Evolutionary conservation across 2,888 invertebrate species (phyloP).

Genomic region (Metopia argyrocephala): DNA sequence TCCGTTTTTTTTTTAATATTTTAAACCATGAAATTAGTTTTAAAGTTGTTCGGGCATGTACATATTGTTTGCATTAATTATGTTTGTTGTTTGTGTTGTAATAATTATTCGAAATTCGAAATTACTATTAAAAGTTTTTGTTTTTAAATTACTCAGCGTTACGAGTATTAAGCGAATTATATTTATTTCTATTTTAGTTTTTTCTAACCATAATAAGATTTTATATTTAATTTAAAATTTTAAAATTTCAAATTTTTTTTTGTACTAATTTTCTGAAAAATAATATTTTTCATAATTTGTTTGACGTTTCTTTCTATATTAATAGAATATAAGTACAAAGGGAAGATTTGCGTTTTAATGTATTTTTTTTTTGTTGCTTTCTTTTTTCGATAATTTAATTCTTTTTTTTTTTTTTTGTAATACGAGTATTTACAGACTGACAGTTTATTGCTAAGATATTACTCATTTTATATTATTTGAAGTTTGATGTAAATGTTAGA

Average conservation of each 20-base stretch:
- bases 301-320: too few relatives aligned
- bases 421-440: too few relatives aligned
- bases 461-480: too few relatives aligned
- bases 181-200: conserved; percentile 5
- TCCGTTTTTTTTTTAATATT: not conserved
- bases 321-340: too few relatives aligned
- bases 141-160: conserved; percentile 26
- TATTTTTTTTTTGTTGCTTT: too few relatives aligned
- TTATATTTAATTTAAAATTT: not conserved
- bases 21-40: conserved; percentile 56
- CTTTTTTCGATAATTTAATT: too few relatives aligned
- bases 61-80: too few relatives aligned
- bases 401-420: too few relatives aligned
- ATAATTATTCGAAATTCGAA: conserved; percentile 35
- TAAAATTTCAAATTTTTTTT: not conserved
- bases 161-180: conserved; percentile 28
- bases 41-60: conserved; percentile 37
- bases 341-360: too few relatives aligned
- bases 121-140: conserved; percentile 24
- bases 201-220: not conserved
- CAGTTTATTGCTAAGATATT: too few relatives aligned
- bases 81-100: conserved; percentile 40
- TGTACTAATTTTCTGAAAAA: not conserved
- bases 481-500: too few relatives aligned
- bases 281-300: too few relatives aligned